phyloP scores from a whole-genome alignment of 2,888 invertebrate species.

The Steinernema hermaphroditum region DNA sequence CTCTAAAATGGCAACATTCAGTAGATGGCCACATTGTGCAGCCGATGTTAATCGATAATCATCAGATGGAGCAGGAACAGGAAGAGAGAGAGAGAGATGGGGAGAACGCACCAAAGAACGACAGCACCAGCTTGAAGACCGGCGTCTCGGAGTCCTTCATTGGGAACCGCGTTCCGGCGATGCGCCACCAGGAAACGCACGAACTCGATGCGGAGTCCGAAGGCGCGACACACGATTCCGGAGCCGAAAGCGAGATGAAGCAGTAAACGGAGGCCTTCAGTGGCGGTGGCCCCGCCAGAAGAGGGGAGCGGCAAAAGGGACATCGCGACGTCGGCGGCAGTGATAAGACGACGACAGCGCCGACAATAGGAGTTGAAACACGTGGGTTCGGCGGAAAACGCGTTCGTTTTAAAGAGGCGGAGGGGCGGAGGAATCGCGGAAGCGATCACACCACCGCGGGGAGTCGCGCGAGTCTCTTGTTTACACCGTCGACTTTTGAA shows the following conservation, averaged over 20 bases:
- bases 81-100: slow-evolving; percentile 12
- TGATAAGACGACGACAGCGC: neutral
- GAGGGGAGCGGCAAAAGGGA: neutral
- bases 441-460: no score
- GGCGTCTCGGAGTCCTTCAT: neutral
- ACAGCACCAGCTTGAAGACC: slow-evolving; percentile 13
- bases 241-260: neutral
- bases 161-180: neutral
- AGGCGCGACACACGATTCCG: neutral
- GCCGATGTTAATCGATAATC: neutral
- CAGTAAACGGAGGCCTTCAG: neutral
- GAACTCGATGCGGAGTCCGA: neutral
- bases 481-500: no score
- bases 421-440: no score
- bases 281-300: slow-evolving; percentile 17
- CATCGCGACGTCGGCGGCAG: no score
- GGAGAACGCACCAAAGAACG: slow-evolving; percentile 18
- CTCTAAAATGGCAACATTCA: slow-evolving; percentile 39
- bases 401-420: no score
- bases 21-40: no score
- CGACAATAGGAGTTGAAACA: neutral
- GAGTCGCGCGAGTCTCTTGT: no score
- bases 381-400: neutral
- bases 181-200: neutral
- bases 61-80: neutral